Base-by-base conservation (phyloP, 2,888 invertebrate genomes). In the Harpagoxenus sublaevis region DNA sequence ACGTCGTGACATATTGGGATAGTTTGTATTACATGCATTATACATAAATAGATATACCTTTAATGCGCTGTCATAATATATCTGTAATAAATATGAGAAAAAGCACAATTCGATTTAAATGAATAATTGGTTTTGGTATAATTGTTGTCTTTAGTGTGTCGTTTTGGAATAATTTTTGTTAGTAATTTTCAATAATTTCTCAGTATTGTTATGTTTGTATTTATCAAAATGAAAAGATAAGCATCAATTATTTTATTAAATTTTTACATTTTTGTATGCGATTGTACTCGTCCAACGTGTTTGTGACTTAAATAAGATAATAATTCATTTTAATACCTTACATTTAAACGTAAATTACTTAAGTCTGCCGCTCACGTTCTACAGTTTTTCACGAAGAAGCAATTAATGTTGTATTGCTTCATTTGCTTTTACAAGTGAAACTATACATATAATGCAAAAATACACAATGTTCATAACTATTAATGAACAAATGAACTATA, bases 21-120 rank as follows among this genome's bases (percentile, higher is more conserved):
- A 79, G 60, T 79, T 79, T 79, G 79, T 79, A 62, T 45, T 68
- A 78, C 60, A 57, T 68, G 35, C 78, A 79, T 73, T 79, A 79
- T 45, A 60, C 45, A 48, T 60, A 60, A 60, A 60, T 79, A 71
- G 45, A 73, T 79, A 71, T 79, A 79, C 1, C 73, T 79, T 79
- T 55, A 79, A 71, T 60, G 79, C 79, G 73, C 70, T 79, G 70
- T 79, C 79, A 71, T 51, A 1, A 60, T 71, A 79, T 79, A 79
- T 79, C 79, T 79, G 71, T 79, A 79, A 79, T 79, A 79, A 79
- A 79, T 3, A 68, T 70, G 45, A 78, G 15, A 70, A 65, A 48
- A 71, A 73, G 28, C 70, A 68, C 31, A 71, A 60, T 18, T 62
- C 28, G n/a, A n/a, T 79, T 73, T 60, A 23, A 73, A 48, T 73